Conservation (phyloP, 2,113 vertebrate species). For the Pandion haliaetus region DNA sequence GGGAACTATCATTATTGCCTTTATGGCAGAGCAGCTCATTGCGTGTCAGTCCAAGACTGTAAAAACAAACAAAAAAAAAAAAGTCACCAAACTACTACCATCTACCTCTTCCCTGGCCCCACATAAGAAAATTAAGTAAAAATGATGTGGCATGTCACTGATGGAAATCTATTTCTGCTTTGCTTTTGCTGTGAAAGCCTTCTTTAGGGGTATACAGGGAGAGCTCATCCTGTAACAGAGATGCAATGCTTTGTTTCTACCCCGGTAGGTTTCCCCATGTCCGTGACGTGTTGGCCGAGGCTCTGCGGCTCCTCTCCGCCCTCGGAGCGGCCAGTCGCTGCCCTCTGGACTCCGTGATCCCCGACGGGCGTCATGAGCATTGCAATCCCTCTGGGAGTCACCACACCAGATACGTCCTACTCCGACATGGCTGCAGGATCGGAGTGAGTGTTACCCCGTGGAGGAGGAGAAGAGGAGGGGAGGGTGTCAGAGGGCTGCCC, state of each 20-base stretch:
- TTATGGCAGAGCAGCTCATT: not conserved
- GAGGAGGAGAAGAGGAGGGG: not conserved
- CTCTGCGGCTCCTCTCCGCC: constrained; percentile 89
- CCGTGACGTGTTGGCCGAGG: constrained; percentile 91
- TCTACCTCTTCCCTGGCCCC: not conserved
- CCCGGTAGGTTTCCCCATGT: constrained; percentile 91
- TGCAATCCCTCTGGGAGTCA: constrained; percentile 99
- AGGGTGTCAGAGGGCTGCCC: not conserved
- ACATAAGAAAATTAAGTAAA: not conserved
- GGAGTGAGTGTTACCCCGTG: constrained; percentile 85
- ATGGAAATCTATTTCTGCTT: not conserved
- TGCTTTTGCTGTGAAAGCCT: not conserved
- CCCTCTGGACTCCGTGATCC: constrained; percentile 92
- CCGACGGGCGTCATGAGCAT: constrained; percentile 99
- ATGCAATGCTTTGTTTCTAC: constrained; percentile 60
- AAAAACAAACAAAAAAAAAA: not conserved
- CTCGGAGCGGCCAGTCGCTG: constrained; percentile 88
- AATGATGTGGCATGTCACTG: not conserved
- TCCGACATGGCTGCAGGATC: constrained; percentile 99
- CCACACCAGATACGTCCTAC: constrained; percentile 99
- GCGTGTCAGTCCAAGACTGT: not conserved
- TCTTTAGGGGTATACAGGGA: not conserved
- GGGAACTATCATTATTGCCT: not conserved
- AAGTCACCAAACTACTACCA: not conserved
- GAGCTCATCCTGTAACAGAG: not conserved